Base-by-base conservation (phyloP, 2,113 vertebrate genomes). In the Amphilophus citrinellus region DNA sequence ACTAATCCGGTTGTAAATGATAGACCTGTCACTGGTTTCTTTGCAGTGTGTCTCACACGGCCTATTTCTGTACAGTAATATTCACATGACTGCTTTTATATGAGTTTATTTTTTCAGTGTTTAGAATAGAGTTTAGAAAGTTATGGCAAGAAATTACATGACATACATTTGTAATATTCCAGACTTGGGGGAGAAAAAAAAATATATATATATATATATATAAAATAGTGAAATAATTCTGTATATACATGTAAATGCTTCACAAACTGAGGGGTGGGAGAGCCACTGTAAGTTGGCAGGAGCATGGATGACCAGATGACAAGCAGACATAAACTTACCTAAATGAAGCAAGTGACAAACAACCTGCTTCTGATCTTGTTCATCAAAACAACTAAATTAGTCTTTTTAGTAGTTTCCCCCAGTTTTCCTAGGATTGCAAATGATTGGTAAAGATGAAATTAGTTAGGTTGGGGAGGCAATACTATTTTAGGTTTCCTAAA, bases 1-100 rank as follows among this genome's bases (percentile, higher is more conserved):
- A 90, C 92, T 92, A 92, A 94, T 93, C 92, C 73, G 63, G 84
- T 89, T 90, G 90, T 93, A 90, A 91, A 84, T 66, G 82, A 85
- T 81, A 83, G 86, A 89, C 80, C 85, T 81, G 80, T 86, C 89
- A 78, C 76, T 80, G 61, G 37, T 30, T 73, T 71, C 84, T 89
- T 65, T 59, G 87, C 78, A 76, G 5, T 61, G 44, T 27, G 75
- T 47, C 87, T 83, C 66, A 71, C 75, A 11, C 47, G 17, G 37
- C 37, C 82, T 84, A 79, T 89, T 91, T 88, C 77, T 79, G 84
- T 80, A 61, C 82, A 76, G 60, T 80, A 27, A 65, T n/a, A n/a
- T 57, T 79, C 87, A 65, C 68, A 57, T 50, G 8, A 79, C 91
- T 91, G 87, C 83, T 79, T 35, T 32, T 39, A 91, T 91, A 92